Base-by-base conservation (phyloP, 2,888 invertebrate species). In the Lottia scabra region DNA sequence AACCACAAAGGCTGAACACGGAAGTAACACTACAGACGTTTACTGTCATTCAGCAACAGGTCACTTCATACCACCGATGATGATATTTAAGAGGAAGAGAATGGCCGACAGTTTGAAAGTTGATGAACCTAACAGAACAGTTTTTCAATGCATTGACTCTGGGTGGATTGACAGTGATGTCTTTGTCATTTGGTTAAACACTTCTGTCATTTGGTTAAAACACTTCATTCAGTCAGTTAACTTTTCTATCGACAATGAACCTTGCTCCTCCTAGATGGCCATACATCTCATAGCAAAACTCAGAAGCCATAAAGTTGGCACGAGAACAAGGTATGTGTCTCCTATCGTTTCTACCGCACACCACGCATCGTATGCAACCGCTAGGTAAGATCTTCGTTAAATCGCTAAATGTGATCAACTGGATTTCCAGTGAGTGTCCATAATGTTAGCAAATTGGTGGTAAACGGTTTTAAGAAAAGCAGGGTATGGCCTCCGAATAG, bases 1-100 rank as follows among this genome's bases (percentile, higher is more conserved):
- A 1, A 27, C 78, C 4, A 79, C 75, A 27, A 74, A 72, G 30
- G 66, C 67, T 63, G 76, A 76, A 30, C 44, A 73, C 56, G 73
- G 75, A 15, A 16, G 16, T 46, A 67, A 70, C 23, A 64, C 63
- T 45, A 72, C 64, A 1, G 45, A 68, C 8, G 16, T 56, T 16
- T 23, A 19, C 38, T 44, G 70, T 2, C 62, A 64, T 26, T 63
- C 45, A 15, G 70, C 71, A 15, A 65, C 46, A 13, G 75, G 76
- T 6, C 72, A 75, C 23, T 62, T 13, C 19, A 45, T 75, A 16
- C 77, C 73, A 38, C 75, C 75, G 5, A 63, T 77, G 19, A 27
- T 74, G n/a, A 71, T 79, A 16, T 79, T 67, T 62, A 75, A 72
- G 13, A 30, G 75, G 46, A 56, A 56, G 19, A n/a, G 56, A 56